Evolutionary conservation across 2,113 vertebrate species (phyloP).

Genomic region (Labeo rohita): DNA sequence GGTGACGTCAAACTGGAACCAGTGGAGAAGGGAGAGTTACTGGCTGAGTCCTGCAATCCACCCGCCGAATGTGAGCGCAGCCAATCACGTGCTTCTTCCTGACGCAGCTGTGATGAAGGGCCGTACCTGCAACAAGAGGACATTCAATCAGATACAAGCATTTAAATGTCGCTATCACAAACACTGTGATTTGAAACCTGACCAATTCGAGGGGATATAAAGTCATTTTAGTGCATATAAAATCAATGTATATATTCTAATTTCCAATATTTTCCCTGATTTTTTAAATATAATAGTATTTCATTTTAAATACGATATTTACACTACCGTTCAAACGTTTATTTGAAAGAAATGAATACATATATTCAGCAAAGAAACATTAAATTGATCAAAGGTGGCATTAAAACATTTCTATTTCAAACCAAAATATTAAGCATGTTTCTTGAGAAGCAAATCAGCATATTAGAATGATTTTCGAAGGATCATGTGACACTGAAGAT

Average conservation of each 20-base stretch:
- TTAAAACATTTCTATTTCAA: not conserved
- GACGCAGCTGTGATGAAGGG: slow-evolving; percentile 89
- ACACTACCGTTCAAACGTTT: not conserved
- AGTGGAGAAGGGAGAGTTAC: slow-evolving; percentile 93
- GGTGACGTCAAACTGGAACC: slow-evolving; percentile 94
- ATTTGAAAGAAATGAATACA: not conserved
- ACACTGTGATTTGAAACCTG: not conserved
- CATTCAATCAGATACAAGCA: slow-evolving; percentile 10
- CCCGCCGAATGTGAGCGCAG: slow-evolving; percentile 92
- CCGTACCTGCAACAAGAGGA: slow-evolving; percentile 79
- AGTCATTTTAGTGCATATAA: not conserved
- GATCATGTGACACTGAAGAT: too few species aligned
- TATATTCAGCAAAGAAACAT: not conserved
- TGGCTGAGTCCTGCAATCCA: slow-evolving; percentile 89
- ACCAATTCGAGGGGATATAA: not conserved
- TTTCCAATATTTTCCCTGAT: not conserved
- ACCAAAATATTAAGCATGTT: too few species aligned
- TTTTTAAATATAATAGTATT: not conserved
- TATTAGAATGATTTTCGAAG: too few species aligned
- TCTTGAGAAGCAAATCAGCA: too few species aligned
- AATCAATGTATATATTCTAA: not conserved
- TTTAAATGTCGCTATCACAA: slow-evolving; percentile 8
- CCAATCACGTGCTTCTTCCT: slow-evolving; percentile 95
- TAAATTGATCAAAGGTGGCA: not conserved
- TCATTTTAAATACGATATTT: not conserved